A percentile compares a stretch with the other conserved stretches of the same genome.
These are phyloP conservation scores for Rhodophaea formosa DNA, from an alignment of 2,888 invertebrate species.

Conservation along the genomic window DNA sequence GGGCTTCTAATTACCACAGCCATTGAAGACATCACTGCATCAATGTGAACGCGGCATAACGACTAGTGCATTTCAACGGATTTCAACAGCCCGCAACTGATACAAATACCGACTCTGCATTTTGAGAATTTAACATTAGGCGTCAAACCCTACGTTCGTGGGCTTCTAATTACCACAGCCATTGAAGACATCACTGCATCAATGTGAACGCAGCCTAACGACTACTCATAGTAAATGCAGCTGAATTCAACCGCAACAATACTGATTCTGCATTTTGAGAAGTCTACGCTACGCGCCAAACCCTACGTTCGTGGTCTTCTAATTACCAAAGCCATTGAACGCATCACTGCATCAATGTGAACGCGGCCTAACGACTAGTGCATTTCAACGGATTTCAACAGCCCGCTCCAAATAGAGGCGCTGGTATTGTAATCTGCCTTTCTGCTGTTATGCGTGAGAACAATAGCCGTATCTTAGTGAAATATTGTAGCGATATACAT, in stretches of 20 bases:
- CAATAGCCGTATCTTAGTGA: not conserved
- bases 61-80: not conserved
- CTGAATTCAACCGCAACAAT: no score
- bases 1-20: not conserved
- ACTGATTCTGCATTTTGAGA: no score
- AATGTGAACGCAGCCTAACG: slow-evolving; percentile 7
- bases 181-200: slow-evolving; percentile 2
- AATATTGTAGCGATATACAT: no score
- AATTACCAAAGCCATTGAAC: slow-evolving; percentile 3
- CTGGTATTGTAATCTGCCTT: not conserved
- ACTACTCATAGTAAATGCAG: no score
- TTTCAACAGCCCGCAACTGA: not conserved
- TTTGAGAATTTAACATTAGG: no score
- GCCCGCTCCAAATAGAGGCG: not conserved
- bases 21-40: not conserved
- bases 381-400: not conserved
- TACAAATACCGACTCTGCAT: no score
- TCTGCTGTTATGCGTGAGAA: not conserved
- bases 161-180: slow-evolving; percentile 4
- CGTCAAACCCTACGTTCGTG: not conserved
- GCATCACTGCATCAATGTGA: slow-evolving; percentile 4
- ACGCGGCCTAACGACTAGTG: not conserved
- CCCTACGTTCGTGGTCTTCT: not conserved
- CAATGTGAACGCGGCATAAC: slow-evolving; percentile 6
- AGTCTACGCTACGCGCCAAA: no score